These are phyloP conservation scores for Micronycteris hirsuta DNA, from an alignment of 2,113 vertebrate genomes.

Conservation along the genomic window DNA sequence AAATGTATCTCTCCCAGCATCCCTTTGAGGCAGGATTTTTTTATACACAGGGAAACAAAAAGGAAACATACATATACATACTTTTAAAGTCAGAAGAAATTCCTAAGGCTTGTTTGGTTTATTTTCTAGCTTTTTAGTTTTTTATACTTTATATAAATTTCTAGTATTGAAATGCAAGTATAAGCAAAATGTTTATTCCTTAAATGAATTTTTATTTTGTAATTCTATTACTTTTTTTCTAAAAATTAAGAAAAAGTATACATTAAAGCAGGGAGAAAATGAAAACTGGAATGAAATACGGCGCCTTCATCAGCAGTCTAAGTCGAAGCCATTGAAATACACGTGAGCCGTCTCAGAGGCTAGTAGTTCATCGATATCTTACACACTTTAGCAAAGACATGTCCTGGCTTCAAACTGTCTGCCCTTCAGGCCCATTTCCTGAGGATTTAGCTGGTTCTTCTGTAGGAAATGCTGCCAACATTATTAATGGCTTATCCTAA, in stretches of 20 bases:
- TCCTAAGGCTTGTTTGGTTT: not conserved
- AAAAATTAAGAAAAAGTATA: not conserved
- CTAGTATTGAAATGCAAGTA: not conserved
- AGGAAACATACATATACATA: not conserved
- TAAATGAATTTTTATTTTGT: not conserved
- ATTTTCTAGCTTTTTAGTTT: not conserved
- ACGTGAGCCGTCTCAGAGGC: not conserved
- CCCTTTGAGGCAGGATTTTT: not conserved
- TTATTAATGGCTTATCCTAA: not conserved
- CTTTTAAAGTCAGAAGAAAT: not conserved
- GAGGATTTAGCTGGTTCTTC: not conserved
- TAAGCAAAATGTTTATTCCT: not conserved
- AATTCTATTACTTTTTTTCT: not conserved
- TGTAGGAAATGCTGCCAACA: not conserved
- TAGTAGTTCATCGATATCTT: not conserved
- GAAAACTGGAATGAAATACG: not conserved
- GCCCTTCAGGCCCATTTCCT: not conserved
- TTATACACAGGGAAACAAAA: not conserved
- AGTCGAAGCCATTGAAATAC: not conserved
- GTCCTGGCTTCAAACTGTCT: not conserved
- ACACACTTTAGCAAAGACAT: not conserved
- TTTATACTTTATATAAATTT: conserved; percentile 1
- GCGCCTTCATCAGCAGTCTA: not conserved
- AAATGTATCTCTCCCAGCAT: not conserved
- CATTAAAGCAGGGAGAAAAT: not conserved